A percentile compares a stretch with the other conserved stretches of the same genome.
Evolutionary conservation across 2,888 invertebrate genomes (phyloP).

Genomic region (Torymus texanus): DNA sequence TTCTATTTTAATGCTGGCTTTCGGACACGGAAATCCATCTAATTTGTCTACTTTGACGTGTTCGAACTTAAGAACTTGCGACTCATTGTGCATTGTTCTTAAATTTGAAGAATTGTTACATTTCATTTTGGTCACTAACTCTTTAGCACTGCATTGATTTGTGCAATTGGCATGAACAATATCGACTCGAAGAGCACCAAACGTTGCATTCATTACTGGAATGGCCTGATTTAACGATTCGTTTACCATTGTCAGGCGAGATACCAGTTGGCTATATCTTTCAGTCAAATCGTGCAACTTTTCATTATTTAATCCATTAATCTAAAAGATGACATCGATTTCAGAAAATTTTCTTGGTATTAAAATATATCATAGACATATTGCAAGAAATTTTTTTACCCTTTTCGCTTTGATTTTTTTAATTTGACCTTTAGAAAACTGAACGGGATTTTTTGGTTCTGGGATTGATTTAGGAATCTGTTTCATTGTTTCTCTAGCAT

Average conservation of each 20-base stretch:
- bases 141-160: constrained; percentile 58
- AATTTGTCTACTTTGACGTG: constrained; percentile 64
- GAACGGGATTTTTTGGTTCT: not conserved
- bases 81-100: constrained; percentile 42
- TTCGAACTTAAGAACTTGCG: constrained; percentile 65
- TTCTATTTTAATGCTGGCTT: constrained; percentile 70
- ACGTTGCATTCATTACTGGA: constrained; percentile 49
- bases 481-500: constrained; percentile 19
- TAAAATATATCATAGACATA: not conserved
- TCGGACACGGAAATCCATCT: constrained; percentile 63
- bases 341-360: not conserved
- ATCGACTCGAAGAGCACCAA: constrained; percentile 57
- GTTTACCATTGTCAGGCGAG: constrained; percentile 54
- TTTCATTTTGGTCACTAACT: constrained; percentile 52
- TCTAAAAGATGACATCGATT: constrained; percentile 52
- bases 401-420: constrained; percentile 20
- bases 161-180: constrained; percentile 60
- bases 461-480: not conserved
- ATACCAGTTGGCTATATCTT: constrained; percentile 54
- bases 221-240: constrained; percentile 48
- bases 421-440: constrained; percentile 5
- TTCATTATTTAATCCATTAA: constrained; percentile 59
- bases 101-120: constrained; percentile 55
- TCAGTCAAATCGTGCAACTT: constrained; percentile 56
- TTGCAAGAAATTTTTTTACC: constrained; percentile 13